A percentile compares a stretch with the other conserved stretches of the same genome.
These are phyloP conservation scores for Halcyon malimbica DNA, from an alignment of 2,113 vertebrate species.

Conservation along the genomic window DNA sequence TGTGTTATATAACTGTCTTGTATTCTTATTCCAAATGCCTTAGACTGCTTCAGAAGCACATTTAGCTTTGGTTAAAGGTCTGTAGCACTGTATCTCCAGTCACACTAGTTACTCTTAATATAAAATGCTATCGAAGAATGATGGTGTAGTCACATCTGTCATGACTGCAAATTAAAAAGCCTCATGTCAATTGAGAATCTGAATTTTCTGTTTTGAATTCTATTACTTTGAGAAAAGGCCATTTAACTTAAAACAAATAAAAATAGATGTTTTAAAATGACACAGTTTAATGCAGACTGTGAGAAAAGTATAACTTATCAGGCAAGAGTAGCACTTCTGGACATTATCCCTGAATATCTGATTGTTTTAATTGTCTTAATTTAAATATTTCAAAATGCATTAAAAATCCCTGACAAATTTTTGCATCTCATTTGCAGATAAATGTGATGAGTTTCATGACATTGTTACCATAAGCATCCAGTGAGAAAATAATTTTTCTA, in stretches of 20 bases:
- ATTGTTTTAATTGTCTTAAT: background rate
- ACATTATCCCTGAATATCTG: background rate
- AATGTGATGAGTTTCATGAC: background rate
- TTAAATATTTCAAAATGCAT: background rate
- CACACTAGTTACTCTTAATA: background rate
- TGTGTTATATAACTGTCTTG: accelerated
- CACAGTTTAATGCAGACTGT: background rate
- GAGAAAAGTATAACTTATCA: background rate
- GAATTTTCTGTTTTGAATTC: background rate
- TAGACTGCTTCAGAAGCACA: background rate
- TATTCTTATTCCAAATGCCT: background rate
- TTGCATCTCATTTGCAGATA: background rate
- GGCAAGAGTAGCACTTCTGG: background rate
- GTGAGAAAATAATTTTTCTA: background rate
- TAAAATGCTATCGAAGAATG: background rate
- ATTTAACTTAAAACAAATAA: background rate
- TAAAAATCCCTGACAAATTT: background rate
- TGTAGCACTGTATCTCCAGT: background rate
- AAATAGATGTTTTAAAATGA: background rate
- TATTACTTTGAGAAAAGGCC: background rate
- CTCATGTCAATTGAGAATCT: background rate
- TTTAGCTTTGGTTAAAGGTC: background rate
- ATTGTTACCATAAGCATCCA: background rate
- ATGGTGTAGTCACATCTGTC: background rate
- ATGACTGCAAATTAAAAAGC: background rate